Evolutionary conservation across 2,113 vertebrate genomes (phyloP), one percentile per base, ranked within the genome.

Genomic region (Odocoileus hemionus): DNA sequence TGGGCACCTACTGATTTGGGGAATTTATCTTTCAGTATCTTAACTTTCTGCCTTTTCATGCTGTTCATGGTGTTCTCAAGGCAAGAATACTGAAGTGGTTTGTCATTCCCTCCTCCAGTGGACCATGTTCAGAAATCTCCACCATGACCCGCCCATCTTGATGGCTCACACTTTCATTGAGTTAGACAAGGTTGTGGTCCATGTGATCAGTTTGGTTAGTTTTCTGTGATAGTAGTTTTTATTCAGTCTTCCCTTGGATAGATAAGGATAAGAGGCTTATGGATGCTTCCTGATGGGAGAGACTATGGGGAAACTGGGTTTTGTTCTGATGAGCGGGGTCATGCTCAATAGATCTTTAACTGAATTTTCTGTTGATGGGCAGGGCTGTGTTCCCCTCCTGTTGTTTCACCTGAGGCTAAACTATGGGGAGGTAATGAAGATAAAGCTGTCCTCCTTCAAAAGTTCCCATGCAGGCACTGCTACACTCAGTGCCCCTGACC

Each of bases 1-100:
- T 11, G 8, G 64, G n/a, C 17, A 11, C 64, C n/a, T 36, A 36
- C 17, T 0, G 0, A 67, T 33, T 4, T 67, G 64, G 33, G 64
- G 33, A 67, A 33, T 21, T 21, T 17, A 67, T 67, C 64, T 67
- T 36, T 67, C 33, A 67, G 8, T 67, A 17, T 36, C 64, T 9
- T 67, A 67, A n/a, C 64, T 36, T 67, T 67, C 36, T 10, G 33
- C 33, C 33, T 67, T 67, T 67, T 36, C 33, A 67, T 36, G 8
- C 33, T 36, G 8, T 19, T 67, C 33, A 21, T 36, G n/a, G 17
- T 0, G 0, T 36, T 36, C 64, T 70, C 64, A 70, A 70, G 64
- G 64, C 64, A 70, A 67, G n/a, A 36, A 21, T 70, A 70, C 9
- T 70, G 64, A 70, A 70, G n/a, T 36, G 64, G 17, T 70, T 67